These are phyloP conservation scores for Ptychobarbus kaznakovi DNA, from an alignment of 2,797 vertebrate genomes.

Conservation along the genomic window DNA sequence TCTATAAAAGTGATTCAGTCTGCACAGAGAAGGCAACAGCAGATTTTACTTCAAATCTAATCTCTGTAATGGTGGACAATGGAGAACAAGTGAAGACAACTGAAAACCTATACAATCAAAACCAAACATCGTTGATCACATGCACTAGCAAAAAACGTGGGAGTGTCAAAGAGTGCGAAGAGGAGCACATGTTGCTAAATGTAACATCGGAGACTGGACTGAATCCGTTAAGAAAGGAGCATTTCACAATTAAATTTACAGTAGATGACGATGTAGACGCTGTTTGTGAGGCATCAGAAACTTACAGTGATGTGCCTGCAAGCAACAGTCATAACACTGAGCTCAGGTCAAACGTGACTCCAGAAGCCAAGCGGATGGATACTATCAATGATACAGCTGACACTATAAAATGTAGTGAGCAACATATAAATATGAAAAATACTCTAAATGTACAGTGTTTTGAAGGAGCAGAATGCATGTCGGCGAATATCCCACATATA, in stretches of 20 bases:
- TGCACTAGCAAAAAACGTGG: constrained; percentile 28
- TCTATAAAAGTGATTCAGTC: not conserved
- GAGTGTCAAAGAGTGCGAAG: constrained; percentile 2
- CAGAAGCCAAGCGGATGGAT: constrained; percentile 30
- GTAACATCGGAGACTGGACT: constrained; percentile 7
- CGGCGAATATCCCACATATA: not conserved
- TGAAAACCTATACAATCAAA: constrained; percentile 3
- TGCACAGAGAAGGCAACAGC: not conserved
- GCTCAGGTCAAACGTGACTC: constrained; percentile 39
- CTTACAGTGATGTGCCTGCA: constrained; percentile 33
- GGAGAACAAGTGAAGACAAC: constrained; percentile 27
- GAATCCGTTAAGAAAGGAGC: not conserved
- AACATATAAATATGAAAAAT: constrained; percentile 8
- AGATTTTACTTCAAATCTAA: constrained; percentile 9
- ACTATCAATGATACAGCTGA: constrained; percentile 1
- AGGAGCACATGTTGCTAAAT: constrained; percentile 20
- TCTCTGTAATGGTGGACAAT: constrained; percentile 21
- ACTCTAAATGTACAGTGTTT: not conserved
- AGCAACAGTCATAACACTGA: constrained; percentile 39
- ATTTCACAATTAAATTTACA: constrained; percentile 14
- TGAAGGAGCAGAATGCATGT: not conserved
- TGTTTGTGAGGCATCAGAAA: constrained; percentile 36
- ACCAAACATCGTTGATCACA: constrained; percentile 1
- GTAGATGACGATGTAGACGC: constrained; percentile 16
- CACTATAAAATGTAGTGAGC: not conserved